A percentile compares a stretch with the other conserved stretches of the same genome.
Conservation (phyloP, 2,113 vertebrate species). For the Sapajus apella region DNA sequence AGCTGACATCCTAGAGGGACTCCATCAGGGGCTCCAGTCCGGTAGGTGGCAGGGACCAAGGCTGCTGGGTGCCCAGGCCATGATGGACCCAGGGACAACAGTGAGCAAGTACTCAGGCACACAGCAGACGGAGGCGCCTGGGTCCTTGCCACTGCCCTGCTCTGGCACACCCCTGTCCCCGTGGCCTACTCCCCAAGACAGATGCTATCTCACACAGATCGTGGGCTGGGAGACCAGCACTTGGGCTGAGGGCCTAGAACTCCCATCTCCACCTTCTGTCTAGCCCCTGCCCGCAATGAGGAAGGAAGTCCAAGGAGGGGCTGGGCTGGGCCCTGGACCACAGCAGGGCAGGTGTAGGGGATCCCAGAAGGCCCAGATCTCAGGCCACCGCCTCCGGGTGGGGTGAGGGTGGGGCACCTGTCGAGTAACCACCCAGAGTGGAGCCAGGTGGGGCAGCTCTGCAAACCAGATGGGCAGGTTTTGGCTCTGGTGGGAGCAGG, state of each 20-base stretch:
- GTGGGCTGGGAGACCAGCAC: fast-evolving
- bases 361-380: neutral
- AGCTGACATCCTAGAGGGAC: neutral
- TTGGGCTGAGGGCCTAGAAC: neutral
- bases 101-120: neutral
- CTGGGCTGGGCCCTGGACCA: neutral
- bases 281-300: neutral
- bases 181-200: neutral
- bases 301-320: neutral
- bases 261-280: neutral
- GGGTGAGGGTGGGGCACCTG: slow-evolving; percentile 16
- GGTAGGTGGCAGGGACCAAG: neutral
- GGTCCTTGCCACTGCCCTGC: neutral
- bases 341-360: neutral
- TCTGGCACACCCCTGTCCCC: neutral
- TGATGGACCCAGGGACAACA: neutral
- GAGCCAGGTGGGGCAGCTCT: slow-evolving; percentile 36
- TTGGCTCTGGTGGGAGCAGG: neutral
- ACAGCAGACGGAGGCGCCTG: neutral
- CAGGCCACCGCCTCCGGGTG: neutral
- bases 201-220: neutral
- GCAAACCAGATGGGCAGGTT: slow-evolving; percentile 67
- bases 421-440: neutral
- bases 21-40: neutral
- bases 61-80: no score